Percentiles rank a stretch among this genome's conserved stretches.
These are phyloP conservation scores for Leptinotarsa juncta DNA, from an alignment of 2,888 invertebrate species.

Conservation along the genomic window DNA sequence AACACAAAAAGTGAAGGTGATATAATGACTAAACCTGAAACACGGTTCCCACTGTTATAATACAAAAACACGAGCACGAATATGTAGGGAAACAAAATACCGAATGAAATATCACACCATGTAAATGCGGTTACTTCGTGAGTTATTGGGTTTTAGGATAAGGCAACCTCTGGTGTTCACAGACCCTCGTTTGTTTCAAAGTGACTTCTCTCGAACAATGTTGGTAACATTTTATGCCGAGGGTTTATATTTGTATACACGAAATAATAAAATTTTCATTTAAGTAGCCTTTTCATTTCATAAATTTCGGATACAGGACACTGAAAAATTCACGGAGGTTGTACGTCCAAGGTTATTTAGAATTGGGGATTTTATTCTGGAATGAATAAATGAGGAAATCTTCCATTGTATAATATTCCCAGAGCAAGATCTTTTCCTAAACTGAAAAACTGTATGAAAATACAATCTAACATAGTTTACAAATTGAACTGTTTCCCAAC, in stretches of 20 bases:
- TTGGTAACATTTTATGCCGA: background rate
- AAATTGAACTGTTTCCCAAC: too few relatives aligned
- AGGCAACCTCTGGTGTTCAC: slow-evolving; percentile 5
- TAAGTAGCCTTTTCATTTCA: background rate
- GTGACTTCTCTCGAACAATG: slow-evolving; percentile 9
- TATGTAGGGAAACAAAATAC: slow-evolving; percentile 6
- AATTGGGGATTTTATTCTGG: too few relatives aligned
- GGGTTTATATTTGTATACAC: background rate
- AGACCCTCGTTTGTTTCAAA: background rate
- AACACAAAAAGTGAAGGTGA: slow-evolving; percentile 5
- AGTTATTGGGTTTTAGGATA: slow-evolving; percentile 6
- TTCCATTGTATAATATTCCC: too few relatives aligned
- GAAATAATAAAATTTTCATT: background rate
- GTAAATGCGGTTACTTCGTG: slow-evolving; percentile 12
- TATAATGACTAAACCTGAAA: background rate
- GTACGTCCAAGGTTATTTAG: background rate
- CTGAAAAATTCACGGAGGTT: background rate
- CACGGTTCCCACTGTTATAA: background rate
- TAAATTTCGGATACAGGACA: background rate
- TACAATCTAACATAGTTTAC: too few relatives aligned
- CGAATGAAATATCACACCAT: slow-evolving; percentile 13
- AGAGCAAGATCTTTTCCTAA: too few relatives aligned
- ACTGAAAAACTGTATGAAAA: too few relatives aligned
- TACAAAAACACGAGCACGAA: slow-evolving; percentile 8
- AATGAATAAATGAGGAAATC: too few relatives aligned